Conservation (phyloP, 2,113 vertebrate genomes). For the Scophthalmus maximus region DNA sequence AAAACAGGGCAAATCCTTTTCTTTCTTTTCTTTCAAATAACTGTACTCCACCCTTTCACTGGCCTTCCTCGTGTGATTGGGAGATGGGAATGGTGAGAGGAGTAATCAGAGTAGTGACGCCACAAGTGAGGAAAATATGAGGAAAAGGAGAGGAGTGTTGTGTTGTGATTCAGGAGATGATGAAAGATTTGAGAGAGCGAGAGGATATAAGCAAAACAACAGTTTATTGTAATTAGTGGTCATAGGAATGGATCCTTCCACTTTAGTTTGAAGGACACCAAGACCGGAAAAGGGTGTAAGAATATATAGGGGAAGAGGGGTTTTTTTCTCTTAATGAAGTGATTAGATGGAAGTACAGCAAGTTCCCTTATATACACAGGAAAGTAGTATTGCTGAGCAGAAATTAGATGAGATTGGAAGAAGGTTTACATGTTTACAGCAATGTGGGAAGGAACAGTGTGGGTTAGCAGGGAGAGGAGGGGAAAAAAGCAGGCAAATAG, state of each 20-base stretch:
- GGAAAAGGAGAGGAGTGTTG: background rate
- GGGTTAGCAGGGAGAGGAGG: background rate
- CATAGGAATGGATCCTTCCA: background rate
- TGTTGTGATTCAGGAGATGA: constrained; percentile 23
- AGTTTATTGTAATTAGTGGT: constrained; percentile 38
- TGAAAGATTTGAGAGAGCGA: constrained; percentile 7
- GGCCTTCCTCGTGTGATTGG: constrained; percentile 46
- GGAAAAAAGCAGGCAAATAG: background rate
- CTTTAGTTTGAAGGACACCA: background rate
- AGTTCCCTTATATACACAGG: constrained; percentile 5
- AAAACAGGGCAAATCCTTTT: too few species aligned
- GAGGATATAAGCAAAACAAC: constrained; percentile 16
- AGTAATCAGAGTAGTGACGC: constrained; percentile 60
- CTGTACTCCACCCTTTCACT: background rate
- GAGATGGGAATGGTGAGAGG: constrained; percentile 40
- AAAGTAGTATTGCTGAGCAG: constrained; percentile 14
- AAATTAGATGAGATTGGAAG: constrained; percentile 18
- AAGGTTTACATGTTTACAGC: constrained; percentile 9
- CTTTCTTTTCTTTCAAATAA: too few species aligned
- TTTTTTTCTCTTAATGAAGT: background rate
- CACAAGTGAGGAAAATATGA: constrained; percentile 31
- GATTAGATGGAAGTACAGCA: background rate
- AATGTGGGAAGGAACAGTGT: constrained; percentile 2
- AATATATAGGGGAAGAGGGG: background rate
- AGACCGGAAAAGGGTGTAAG: background rate